A percentile compares a stretch with the other conserved stretches of the same genome.
These are phyloP conservation scores for Lasioglossum baleicum DNA, from an alignment of 1,140 invertebrate species.

Conservation along the genomic window DNA sequence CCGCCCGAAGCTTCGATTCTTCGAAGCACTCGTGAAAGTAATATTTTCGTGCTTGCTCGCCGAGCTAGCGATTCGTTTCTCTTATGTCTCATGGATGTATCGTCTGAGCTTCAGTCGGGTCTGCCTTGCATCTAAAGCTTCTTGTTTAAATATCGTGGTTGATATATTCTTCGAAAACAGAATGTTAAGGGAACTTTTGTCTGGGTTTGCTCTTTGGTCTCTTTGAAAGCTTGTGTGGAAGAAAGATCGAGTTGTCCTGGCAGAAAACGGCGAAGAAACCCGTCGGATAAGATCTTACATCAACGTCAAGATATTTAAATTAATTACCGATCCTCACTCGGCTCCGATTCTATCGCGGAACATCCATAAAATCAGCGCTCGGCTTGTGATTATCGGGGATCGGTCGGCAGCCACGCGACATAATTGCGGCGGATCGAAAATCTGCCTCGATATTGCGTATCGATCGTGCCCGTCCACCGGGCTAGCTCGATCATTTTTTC, in stretches of 20 bases:
- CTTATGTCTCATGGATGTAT: no score
- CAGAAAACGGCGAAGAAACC: background rate
- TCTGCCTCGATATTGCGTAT: background rate
- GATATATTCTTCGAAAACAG: no score
- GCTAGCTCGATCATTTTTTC: background rate
- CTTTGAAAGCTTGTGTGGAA: background rate
- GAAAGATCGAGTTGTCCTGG: background rate
- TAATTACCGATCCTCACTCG: background rate
- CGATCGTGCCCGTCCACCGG: background rate
- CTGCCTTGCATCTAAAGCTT: no score
- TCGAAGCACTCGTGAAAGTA: no score
- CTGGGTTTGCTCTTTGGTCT: no score
- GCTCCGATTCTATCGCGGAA: background rate
- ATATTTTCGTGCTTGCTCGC: background rate
- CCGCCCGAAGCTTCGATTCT: no score
- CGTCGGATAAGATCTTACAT: background rate
- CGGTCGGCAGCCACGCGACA: background rate
- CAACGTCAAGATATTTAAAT: background rate
- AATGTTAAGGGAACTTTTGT: no score
- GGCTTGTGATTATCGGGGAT: background rate
- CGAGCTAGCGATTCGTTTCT: background rate
- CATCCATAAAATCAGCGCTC: background rate
- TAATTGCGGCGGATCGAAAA: background rate
- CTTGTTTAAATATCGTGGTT: no score
- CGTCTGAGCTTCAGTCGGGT: no score